These are phyloP conservation scores for Acanthornis magna DNA, from an alignment of 2,797 vertebrate species.

Conservation along the genomic window DNA sequence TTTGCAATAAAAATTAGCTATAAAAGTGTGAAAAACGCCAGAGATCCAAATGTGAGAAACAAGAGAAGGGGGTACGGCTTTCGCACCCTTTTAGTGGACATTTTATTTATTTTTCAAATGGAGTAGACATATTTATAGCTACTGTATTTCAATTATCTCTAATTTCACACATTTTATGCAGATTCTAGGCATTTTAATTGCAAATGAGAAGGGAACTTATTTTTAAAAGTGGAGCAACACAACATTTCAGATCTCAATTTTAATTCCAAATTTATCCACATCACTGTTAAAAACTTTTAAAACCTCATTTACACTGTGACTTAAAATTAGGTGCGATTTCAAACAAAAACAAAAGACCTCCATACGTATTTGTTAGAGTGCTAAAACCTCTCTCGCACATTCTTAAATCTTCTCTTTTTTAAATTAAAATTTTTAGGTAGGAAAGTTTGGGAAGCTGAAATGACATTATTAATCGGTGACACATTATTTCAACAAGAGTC, in stretches of 20 bases:
- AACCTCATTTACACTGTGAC: constrained; percentile 62
- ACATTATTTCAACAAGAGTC: constrained; percentile 23
- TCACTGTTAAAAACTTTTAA: constrained; percentile 74
- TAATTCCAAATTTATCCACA: constrained; percentile 74
- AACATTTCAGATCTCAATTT: constrained; percentile 77
- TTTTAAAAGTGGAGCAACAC: constrained; percentile 78
- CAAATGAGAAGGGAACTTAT: constrained; percentile 77
- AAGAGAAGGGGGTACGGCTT: constrained; percentile 45
- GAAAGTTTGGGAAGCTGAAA: constrained; percentile 13
- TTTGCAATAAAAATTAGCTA: constrained; percentile 77
- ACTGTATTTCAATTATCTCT: constrained; percentile 80
- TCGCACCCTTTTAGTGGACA: constrained; percentile 76
- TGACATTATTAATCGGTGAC: neutral
- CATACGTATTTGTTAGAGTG: neutral
- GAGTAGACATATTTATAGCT: constrained; percentile 76
- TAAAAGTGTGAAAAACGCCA: constrained; percentile 76
- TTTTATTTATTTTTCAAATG: constrained; percentile 79
- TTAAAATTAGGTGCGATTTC: constrained; percentile 72
- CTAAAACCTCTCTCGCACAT: neutral
- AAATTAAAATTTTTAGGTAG: constrained; percentile 11
- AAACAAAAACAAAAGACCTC: constrained; percentile 22
- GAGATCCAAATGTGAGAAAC: constrained; percentile 67
- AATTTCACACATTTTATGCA: constrained; percentile 82
- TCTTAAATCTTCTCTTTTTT: neutral
- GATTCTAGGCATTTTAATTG: constrained; percentile 77